A percentile compares a stretch with the other conserved stretches of the same genome.
These are phyloP conservation scores for Caenorhabditis sp. DNA, from an alignment of 2,888 invertebrate genomes.

Conservation along the genomic window DNA sequence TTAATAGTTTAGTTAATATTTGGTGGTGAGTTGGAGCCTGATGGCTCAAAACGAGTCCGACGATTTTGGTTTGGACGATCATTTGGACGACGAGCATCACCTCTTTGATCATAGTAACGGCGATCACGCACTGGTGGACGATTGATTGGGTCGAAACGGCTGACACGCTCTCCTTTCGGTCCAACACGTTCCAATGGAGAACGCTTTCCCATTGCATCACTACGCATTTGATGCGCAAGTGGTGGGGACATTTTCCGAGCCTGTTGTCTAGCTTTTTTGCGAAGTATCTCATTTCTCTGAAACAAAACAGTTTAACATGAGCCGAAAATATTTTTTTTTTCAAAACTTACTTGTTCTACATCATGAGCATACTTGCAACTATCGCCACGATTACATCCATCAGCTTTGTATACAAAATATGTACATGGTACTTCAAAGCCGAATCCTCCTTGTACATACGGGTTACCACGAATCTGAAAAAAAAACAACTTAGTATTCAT, in stretches of 20 bases:
- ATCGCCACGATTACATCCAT: constrained; percentile 26
- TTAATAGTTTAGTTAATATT: too few species aligned
- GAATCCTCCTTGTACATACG: constrained; percentile 17
- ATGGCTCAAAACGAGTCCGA: not conserved
- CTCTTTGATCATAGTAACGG: not conserved
- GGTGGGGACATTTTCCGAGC: not conserved
- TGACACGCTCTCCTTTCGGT: not conserved
- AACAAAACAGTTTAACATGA: not conserved
- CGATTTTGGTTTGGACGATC: not conserved
- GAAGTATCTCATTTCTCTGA: constrained; percentile 8
- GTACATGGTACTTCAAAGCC: constrained; percentile 17
- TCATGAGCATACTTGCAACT: constrained; percentile 29
- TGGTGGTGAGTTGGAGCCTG: not conserved
- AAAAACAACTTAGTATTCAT: not conserved
- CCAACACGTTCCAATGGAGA: not conserved
- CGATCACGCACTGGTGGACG: not conserved
- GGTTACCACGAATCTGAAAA: constrained; percentile 7
- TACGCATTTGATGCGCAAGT: not conserved
- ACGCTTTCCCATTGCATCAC: not conserved
- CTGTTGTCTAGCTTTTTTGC: not conserved
- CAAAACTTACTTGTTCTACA: constrained; percentile 16
- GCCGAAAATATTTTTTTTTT: not conserved
- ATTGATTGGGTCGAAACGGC: not conserved
- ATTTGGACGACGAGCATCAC: not conserved
- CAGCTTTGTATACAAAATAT: constrained; percentile 14